Percentiles rank a stretch among this genome's conserved stretches.
phyloP scores from a whole-genome alignment of 2,888 invertebrate species.

The Drosophila mercatorum region DNA sequence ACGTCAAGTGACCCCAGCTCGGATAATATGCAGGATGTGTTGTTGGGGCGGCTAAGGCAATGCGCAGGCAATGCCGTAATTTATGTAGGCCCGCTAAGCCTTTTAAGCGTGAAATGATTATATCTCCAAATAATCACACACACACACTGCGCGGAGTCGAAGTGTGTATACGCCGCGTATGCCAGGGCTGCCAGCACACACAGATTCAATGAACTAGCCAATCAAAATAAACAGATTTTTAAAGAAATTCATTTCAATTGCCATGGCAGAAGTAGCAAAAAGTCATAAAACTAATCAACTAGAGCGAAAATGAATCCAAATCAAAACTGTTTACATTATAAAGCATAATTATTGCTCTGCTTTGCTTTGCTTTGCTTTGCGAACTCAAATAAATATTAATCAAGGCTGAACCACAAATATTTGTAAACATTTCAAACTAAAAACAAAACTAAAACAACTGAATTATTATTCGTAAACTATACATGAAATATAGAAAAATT shows the following conservation, averaged over 20 bases:
- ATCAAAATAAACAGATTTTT: not conserved
- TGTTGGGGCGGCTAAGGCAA: conserved; percentile 26
- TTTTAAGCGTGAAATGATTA: conserved; percentile 75
- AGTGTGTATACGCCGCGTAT: conserved; percentile 6
- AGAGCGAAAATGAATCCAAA: not conserved
- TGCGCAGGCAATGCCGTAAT: conserved; percentile 71
- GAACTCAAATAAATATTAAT: conserved; percentile 8
- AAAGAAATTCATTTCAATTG: not conserved
- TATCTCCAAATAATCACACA: conserved; percentile 49
- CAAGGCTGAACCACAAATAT: conserved; percentile 35
- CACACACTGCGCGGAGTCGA: conserved; percentile 17
- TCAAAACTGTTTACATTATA: conserved; percentile 4
- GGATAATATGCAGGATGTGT: conserved; percentile 31
- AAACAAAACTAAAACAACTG: not conserved
- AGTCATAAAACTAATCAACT: not conserved
- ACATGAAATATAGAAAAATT: no score
- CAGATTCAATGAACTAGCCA: not conserved
- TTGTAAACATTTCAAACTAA: conserved; percentile 35
- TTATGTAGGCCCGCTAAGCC: conserved; percentile 72
- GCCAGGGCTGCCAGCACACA: conserved; percentile 33
- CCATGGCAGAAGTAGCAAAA: not conserved
- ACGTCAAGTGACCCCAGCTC: conserved; percentile 68
- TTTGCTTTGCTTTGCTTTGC: not conserved
- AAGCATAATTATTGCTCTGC: conserved; percentile 10
- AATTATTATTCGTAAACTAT: not conserved